These are phyloP conservation scores for Engraulis encrasicolus DNA, from an alignment of 2,113 vertebrate species.

Conservation along the genomic window DNA sequence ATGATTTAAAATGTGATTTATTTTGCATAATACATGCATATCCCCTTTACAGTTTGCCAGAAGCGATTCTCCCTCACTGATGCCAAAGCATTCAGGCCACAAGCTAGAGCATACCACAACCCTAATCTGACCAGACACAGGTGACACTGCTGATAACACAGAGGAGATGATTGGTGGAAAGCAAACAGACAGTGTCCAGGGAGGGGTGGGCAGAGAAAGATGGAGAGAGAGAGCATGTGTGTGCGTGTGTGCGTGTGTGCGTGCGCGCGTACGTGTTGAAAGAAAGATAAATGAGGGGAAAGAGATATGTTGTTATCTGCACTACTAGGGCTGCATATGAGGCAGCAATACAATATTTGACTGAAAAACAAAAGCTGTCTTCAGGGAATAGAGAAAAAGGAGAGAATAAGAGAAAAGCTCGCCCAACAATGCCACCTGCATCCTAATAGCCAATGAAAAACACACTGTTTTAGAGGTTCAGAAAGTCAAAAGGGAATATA, in stretches of 20 bases:
- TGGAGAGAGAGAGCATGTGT: background rate
- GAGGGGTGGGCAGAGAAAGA: background rate
- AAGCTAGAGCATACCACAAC: conserved; percentile 15
- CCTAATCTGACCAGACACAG: conserved; percentile 7
- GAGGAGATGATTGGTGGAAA: background rate
- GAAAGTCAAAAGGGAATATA: too few relatives aligned
- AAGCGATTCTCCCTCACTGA: conserved; percentile 13
- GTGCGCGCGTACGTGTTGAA: too few relatives aligned
- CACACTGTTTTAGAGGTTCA: too few relatives aligned
- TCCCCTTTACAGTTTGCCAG: conserved; percentile 2
- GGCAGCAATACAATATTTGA: background rate
- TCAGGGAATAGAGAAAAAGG: background rate
- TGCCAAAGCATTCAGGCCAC: background rate
- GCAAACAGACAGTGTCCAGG: background rate
- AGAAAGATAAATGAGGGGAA: background rate
- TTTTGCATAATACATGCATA: too few relatives aligned
- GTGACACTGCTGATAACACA: conserved; percentile 14
- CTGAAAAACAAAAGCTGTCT: background rate
- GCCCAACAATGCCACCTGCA: background rate
- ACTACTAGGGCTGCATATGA: background rate
- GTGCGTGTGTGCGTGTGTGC: too few relatives aligned
- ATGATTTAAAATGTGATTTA: too few relatives aligned
- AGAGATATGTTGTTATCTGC: background rate
- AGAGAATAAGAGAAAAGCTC: background rate
- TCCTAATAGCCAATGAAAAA: too few relatives aligned